Percentiles rank a stretch among this genome's conserved stretches.
Evolutionary conservation across 2,888 invertebrate species (phyloP).

Genomic region (Chironomus tentans): DNA sequence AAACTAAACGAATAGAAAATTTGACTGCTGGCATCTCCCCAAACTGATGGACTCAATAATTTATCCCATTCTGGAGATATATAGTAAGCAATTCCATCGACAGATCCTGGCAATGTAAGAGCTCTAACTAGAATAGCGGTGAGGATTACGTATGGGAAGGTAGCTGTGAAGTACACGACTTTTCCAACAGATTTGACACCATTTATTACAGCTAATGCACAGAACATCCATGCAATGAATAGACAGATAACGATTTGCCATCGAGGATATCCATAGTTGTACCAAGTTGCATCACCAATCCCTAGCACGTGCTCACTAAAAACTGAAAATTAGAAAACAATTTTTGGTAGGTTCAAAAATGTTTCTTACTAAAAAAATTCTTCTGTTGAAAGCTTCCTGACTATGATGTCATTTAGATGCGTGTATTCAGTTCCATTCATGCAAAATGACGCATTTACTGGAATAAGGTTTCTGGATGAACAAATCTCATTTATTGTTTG

Average conservation of each 20-base stretch:
- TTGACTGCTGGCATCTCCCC: slow-evolving; percentile 77
- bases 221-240: slow-evolving; percentile 68
- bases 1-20: slow-evolving; percentile 76
- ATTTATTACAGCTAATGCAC: slow-evolving; percentile 79
- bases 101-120: slow-evolving; percentile 58
- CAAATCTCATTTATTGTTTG: slow-evolving; percentile 47
- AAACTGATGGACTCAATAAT: slow-evolving; percentile 57
- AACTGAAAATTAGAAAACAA: background rate
- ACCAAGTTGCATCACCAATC: slow-evolving; percentile 43
- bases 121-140: slow-evolving; percentile 54
- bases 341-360: background rate
- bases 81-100: slow-evolving; percentile 62
- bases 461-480: slow-evolving; percentile 35
- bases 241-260: slow-evolving; percentile 77
- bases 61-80: slow-evolving; percentile 62
- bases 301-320: background rate
- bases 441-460: slow-evolving; percentile 45
- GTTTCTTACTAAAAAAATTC: slow-evolving; percentile 56
- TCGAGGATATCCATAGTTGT: slow-evolving; percentile 64
- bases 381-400: slow-evolving; percentile 51
- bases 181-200: slow-evolving; percentile 86
- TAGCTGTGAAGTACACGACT: slow-evolving; percentile 65
- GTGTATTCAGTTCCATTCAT: slow-evolving; percentile 36
- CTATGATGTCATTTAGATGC: slow-evolving; percentile 47
- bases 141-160: slow-evolving; percentile 64